phyloP scores from a whole-genome alignment of 2,888 invertebrate genomes.

The Stenoptilia bipunctidactyla region DNA sequence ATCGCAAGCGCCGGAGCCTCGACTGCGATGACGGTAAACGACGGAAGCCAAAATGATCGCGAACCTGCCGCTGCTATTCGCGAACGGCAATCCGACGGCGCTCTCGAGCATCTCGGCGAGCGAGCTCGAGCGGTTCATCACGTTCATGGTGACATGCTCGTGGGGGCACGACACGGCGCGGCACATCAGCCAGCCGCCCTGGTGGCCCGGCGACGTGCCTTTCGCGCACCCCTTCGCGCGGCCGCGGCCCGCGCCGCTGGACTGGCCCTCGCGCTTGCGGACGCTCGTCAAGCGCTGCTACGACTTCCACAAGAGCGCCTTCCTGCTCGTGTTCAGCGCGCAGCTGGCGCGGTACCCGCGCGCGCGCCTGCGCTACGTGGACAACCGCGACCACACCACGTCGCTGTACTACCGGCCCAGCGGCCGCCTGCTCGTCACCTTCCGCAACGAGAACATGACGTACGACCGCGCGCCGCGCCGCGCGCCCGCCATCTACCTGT shows the following conservation, averaged over 20 bases:
- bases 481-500: constrained; percentile 78
- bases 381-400: constrained; percentile 80
- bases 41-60: constrained; percentile 74
- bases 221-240: constrained; percentile 75
- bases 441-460: constrained; percentile 81
- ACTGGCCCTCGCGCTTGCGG: constrained; percentile 74
- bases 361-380: constrained; percentile 75
- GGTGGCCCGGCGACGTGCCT: constrained; percentile 78
- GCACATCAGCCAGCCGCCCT: constrained; percentile 73
- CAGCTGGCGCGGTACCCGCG: constrained; percentile 76
- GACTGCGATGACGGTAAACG: constrained; percentile 58
- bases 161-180: constrained; percentile 74
- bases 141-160: constrained; percentile 83
- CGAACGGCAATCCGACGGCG: constrained; percentile 78
- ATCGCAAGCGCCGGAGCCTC: constrained; percentile 49
- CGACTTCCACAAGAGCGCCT: constrained; percentile 78
- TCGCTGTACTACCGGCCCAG: constrained; percentile 76
- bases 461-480: constrained; percentile 35
- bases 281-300: constrained; percentile 78
- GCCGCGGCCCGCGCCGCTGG: constrained; percentile 51
- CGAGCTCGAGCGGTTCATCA: constrained; percentile 78
- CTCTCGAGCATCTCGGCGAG: constrained; percentile 72
- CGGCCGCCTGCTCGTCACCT: constrained; percentile 78
- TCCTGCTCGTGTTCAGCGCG: constrained; percentile 78
- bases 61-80: constrained; percentile 79